phyloP scores from a whole-genome alignment of 30 jellyfish, hydroid and myxozoan species.

The Pelagia noctiluca region DNA sequence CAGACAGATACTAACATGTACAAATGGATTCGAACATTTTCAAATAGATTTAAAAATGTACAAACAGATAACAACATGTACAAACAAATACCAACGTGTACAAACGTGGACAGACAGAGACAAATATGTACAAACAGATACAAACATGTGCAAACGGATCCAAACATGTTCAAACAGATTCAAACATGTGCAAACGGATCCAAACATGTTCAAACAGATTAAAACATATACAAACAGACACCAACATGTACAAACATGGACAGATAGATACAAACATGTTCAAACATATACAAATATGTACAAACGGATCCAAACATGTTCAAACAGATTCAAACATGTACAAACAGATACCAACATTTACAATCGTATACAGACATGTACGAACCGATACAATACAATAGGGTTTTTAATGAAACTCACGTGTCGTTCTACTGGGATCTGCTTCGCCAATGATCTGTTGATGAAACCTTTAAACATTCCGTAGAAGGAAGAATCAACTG shows the following conservation, averaged over 20 bases:
- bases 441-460: constrained; percentile 2
- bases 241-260: neutral
- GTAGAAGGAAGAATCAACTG: constrained; percentile 36
- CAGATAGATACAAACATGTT: neutral
- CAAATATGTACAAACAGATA: too few species aligned
- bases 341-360: neutral
- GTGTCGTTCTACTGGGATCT: constrained; percentile 40
- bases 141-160: too few species aligned
- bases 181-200: too few species aligned
- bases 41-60: too few species aligned
- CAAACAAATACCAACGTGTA: neutral
- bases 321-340: neutral
- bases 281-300: neutral
- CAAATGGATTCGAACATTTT: neutral
- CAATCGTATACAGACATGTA: too few species aligned
- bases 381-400: neutral
- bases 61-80: too few species aligned
- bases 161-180: too few species aligned
- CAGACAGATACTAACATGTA: neutral
- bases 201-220: too few species aligned
- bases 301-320: neutral
- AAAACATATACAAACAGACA: too few species aligned
- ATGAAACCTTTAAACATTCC: constrained; percentile 46
- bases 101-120: neutral
- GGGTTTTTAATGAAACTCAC: neutral